Percentiles rank a stretch among this genome's conserved stretches.
Conservation (phyloP, 64 coral and sea anemone genomes). For the Hydrozoanthus tunicans region DNA sequence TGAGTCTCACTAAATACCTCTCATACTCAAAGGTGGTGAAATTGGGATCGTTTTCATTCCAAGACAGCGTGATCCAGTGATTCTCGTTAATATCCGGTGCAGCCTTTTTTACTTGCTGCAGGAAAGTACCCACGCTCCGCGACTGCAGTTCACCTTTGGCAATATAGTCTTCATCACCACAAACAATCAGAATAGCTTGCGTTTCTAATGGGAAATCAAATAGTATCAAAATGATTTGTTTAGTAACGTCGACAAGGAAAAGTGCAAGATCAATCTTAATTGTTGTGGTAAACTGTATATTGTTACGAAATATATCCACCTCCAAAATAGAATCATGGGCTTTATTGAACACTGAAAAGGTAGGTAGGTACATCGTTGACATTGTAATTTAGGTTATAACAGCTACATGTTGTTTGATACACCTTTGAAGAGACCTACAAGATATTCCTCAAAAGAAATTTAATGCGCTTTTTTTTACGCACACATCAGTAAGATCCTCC, state of each 20-base stretch:
- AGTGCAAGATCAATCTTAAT: no score
- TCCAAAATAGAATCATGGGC: no score
- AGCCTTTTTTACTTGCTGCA: neutral
- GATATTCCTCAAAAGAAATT: no score
- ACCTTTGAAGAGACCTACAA: no score
- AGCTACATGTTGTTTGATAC: no score
- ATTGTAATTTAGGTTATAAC: no score
- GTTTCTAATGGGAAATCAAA: neutral
- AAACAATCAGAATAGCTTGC: conserved; percentile 31
- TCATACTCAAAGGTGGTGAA: neutral
- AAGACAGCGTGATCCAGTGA: neutral
- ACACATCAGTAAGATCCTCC: no score
- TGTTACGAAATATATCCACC: no score
- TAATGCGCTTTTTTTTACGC: no score
- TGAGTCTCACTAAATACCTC: neutral
- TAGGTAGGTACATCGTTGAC: no score
- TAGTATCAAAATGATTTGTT: neutral
- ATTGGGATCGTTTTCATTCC: neutral
- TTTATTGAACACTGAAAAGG: no score
- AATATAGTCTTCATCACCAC: neutral
- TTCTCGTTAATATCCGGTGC: neutral
- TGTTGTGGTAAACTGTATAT: no score
- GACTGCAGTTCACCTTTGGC: neutral
- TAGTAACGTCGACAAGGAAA: neutral
- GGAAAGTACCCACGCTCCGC: neutral